Conservation (phyloP, 2,113 vertebrate species). For the Megalops atlanticus region DNA sequence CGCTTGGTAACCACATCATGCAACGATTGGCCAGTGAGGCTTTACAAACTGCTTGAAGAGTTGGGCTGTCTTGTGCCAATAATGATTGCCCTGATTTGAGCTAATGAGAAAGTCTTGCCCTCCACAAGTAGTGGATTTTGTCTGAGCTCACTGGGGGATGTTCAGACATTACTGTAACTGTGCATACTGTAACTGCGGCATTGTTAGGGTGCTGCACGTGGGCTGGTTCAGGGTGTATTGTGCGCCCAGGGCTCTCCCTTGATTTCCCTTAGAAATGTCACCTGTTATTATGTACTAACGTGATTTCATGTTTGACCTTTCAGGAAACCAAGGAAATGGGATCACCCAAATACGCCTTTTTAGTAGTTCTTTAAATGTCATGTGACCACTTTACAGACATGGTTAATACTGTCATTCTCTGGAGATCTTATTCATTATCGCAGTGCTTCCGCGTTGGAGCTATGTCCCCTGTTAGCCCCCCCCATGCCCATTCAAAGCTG, state of each 20-base stretch:
- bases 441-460: slow-evolving; percentile 47
- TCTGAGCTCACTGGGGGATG: not conserved
- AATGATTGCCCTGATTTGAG: not conserved
- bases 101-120: not conserved
- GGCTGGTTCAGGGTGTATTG: not conserved
- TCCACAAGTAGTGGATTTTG: not conserved
- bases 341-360: slow-evolving; percentile 47
- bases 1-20: not conserved
- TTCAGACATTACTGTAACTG: not conserved
- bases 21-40: not conserved
- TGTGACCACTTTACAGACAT: slow-evolving; percentile 48
- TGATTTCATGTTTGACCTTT: not conserved
- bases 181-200: not conserved
- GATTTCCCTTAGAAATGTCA: not conserved
- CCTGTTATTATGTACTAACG: no score
- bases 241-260: not conserved
- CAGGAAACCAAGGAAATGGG: not conserved
- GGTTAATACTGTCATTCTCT: slow-evolving; percentile 57
- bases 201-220: not conserved
- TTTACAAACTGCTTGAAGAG: no score
- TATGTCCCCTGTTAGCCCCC: slow-evolving; percentile 44
- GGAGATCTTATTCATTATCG: slow-evolving; percentile 52
- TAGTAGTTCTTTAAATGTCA: slow-evolving; percentile 54
- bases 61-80: not conserved
- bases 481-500: slow-evolving; percentile 48